phyloP scores from a whole-genome alignment of 2,888 invertebrate genomes.

The Spatulosminthurus flaviceps region DNA sequence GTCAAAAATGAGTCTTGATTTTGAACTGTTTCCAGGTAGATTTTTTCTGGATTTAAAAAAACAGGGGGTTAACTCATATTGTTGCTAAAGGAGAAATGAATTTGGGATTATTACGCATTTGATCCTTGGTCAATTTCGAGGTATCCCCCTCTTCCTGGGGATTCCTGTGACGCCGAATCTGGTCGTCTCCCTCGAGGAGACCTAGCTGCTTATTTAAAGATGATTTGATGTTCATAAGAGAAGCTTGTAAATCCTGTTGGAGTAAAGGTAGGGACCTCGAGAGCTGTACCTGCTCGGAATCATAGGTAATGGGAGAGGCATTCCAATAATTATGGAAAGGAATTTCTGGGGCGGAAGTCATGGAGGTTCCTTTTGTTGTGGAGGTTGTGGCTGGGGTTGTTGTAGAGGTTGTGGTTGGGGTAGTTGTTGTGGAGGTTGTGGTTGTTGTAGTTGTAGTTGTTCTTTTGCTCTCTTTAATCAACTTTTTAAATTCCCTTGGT shows the following conservation, averaged over 20 bases:
- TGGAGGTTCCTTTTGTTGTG: neutral
- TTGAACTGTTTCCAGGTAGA: constrained; percentile 8
- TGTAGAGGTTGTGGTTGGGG: neutral
- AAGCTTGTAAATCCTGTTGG: neutral
- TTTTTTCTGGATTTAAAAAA: neutral
- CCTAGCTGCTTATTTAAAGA: neutral
- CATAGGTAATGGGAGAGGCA: neutral
- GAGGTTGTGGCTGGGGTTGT: neutral
- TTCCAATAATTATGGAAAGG: neutral
- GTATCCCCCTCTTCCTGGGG: neutral
- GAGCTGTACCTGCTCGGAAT: neutral
- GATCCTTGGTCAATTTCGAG: neutral
- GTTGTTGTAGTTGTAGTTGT: neutral
- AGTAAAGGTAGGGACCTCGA: neutral
- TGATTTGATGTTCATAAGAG: neutral
- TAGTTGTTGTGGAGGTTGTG: neutral
- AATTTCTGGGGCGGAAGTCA: neutral
- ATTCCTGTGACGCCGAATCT: neutral
- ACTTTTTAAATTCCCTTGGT: constrained; percentile 21
- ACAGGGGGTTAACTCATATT: neutral
- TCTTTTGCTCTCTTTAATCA: neutral
- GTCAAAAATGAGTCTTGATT: neutral
- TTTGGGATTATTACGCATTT: neutral
- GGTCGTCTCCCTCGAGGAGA: neutral
- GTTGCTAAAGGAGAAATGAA: neutral